Base-by-base conservation (phyloP, 1,140 invertebrate species). In the Drosophila seguyi region DNA sequence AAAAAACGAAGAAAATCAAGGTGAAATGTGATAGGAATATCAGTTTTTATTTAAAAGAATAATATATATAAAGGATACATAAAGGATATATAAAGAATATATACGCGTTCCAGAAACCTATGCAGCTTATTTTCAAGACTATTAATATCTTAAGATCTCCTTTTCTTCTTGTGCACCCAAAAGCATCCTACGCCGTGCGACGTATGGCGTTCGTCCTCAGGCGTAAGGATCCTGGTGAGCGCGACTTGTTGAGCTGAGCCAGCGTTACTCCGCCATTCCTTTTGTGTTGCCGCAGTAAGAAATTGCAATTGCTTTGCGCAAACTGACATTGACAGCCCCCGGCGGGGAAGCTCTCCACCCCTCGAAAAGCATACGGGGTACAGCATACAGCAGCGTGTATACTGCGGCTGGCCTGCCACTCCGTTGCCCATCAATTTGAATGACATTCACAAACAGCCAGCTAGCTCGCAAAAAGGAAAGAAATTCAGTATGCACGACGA, bases 341-440 rank as follows among this genome's bases (percentile, higher is more conserved):
- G 31, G 38, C 53, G 27, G 29, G 34, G 16, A n/a, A 18, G n/a
- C 20, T 13, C 13, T n/a, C n/a, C n/a, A 8, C 47, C 27, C 42
- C 29, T 8, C 14, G 1, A 2, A 42, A 45, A 36, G 72, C 16
- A 72, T 18, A 50, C 10, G 48, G 48, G 25, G 74, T 67, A 53
- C 27, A 60, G 48, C 42, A 20, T 18, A 41, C 39, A 41, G 3
- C 39, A 41, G n/a, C 41, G 53, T 20, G 48, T 50, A 59, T 52
- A 56, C 55, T 78, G 73, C 60, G 76, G 42, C 61, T 69, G 36
- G 44, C 52, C 63, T 66, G 75, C 75, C 80, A 82, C 68, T 61
- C 65, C 56, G 65, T 67, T 77, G 57, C 44, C 77, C 84, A 88
- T 88, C 84, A 88, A 90, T 88, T 88, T 88, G 84, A 88, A 88